Base-by-base conservation (phyloP, 2,888 invertebrate species). In the Agriopis marginaria region DNA sequence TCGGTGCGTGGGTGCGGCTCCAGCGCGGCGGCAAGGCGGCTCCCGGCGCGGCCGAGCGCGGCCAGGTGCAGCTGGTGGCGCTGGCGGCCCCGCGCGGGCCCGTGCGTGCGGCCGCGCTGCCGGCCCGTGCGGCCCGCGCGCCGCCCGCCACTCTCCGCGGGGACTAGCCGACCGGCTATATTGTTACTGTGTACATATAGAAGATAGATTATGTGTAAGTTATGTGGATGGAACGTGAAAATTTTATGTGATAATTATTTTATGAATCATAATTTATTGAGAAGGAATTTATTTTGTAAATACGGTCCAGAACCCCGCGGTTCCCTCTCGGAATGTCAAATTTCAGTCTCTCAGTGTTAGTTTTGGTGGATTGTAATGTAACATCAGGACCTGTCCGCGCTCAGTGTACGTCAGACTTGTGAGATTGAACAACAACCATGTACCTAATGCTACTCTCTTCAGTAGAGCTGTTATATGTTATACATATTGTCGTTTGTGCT, bases 1-100 rank as follows among this genome's bases (percentile, higher is more conserved):
- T 95, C 86, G 95, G 95, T 85, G 95, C 95, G 83, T 96, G 96
- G 93, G 93, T 96, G 87, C 95, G 95, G 77, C 95, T 95, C 90
- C 95, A 95, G 88, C 95, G 95, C 84, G 95, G 95, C 83, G 88
- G 85, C 81, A 91, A 91, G 88, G 85, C 86, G 86, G 88, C 89
- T 81, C 86, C 88, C 65, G 88, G 88, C 88, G 90, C 86, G 89
- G 92, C 81, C 75, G 93, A 95, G 87, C 94, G 95, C 72, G 81
- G 82, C 71, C 81, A 77, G 55, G 79, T 79, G 74, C 78, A 77
- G 74, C 78, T 88, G 39, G 68, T 93, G 95, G 87, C 94, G 95
- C 72, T 79, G 79, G 60, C 68, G 63, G 87, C 80, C 79, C 82
- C 81, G 83, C 82, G 80, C 68, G 63, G 66, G 69, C 79, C 75